phyloP scores from a whole-genome alignment of 2,113 vertebrate genomes.

The Prietella phreatophila region DNA sequence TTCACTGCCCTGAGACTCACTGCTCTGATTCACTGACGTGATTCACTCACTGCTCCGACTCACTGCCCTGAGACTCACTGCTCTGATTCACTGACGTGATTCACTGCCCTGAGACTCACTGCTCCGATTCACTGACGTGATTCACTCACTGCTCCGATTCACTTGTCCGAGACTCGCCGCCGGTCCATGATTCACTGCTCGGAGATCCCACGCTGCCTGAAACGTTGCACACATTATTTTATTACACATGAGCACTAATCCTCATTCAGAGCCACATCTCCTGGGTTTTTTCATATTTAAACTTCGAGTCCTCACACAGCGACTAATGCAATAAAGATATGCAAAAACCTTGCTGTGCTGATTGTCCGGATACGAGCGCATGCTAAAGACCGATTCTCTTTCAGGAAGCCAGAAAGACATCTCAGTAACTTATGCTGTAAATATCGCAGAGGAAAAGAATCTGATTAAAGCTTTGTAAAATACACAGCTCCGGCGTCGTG shows the following conservation, averaged over 20 bases:
- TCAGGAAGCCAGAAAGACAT: background rate
- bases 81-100: too few relatives aligned
- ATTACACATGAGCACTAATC: background rate
- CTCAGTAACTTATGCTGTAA: conserved; percentile 4
- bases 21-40: too few relatives aligned
- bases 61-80: too few relatives aligned
- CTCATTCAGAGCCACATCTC: background rate
- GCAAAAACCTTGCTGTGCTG: background rate
- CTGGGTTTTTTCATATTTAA: background rate
- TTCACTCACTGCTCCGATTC: too few relatives aligned
- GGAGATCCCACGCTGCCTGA: background rate
- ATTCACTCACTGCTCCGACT: too few relatives aligned
- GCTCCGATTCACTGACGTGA: too few relatives aligned
- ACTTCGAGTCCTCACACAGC: background rate
- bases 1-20: too few relatives aligned
- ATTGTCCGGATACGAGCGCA: background rate
- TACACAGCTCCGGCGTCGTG: background rate
- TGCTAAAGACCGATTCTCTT: conserved; percentile 2
- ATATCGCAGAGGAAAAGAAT: background rate
- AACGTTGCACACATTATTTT: background rate
- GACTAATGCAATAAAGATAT: background rate
- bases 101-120: too few relatives aligned
- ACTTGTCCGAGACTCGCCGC: background rate
- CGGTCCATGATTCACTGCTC: background rate
- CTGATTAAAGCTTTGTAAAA: conserved; percentile 42